Percentiles rank a stretch among this genome's conserved stretches.
These are phyloP conservation scores for Pelecanoides urinatrix DNA, from an alignment of 2,113 vertebrate genomes.

Conservation along the genomic window DNA sequence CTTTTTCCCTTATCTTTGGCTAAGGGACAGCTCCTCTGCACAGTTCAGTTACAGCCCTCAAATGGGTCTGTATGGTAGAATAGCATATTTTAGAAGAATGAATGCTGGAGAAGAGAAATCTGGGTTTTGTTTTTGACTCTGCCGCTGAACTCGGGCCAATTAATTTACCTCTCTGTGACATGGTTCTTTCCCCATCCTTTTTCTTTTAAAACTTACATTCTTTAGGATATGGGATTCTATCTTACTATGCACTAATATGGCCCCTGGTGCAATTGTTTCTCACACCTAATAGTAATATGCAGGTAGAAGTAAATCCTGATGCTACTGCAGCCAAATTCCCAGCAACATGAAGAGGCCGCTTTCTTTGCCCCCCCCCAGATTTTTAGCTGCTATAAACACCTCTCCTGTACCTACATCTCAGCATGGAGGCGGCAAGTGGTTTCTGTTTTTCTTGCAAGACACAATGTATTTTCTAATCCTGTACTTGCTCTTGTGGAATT, in stretches of 20 bases:
- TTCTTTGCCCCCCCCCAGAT: background rate
- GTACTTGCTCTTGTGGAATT: background rate
- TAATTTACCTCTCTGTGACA: background rate
- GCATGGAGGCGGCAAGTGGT: background rate
- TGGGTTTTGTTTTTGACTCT: background rate
- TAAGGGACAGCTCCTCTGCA: background rate
- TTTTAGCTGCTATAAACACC: background rate
- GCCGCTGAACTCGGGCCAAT: background rate
- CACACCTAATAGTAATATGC: background rate
- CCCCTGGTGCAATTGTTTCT: background rate
- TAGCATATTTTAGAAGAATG: background rate
- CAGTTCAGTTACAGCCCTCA: background rate
- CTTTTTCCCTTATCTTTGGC: background rate
- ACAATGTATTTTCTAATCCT: background rate
- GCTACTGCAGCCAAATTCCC: background rate
- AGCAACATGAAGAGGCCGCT: background rate
- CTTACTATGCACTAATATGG: background rate
- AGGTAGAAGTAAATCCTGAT: background rate
- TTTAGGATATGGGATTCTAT: background rate
- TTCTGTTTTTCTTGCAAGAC: background rate
- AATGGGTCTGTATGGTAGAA: background rate
- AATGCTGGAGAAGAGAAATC: background rate
- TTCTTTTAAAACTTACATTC: background rate
- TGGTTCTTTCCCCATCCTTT: background rate
- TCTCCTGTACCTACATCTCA: background rate